Percentiles rank a stretch among this genome's conserved stretches.
Conservation (phyloP, 2,888 invertebrate genomes). For the Drosophila heteroneura region DNA sequence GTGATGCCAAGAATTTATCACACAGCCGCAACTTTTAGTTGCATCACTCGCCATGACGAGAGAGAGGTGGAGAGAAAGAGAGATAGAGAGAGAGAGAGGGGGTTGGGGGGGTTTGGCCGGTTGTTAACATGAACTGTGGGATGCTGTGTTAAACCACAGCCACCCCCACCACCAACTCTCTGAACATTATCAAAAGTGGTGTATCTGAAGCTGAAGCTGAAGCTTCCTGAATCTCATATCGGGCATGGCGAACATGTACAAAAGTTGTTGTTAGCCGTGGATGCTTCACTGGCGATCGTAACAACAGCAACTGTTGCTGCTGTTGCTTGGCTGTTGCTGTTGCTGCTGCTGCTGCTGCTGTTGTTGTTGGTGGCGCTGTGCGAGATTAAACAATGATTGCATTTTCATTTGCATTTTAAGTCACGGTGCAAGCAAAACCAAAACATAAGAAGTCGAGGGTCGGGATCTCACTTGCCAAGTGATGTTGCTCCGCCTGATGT, state of each 20-base stretch:
- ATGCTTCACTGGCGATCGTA: constrained; percentile 69
- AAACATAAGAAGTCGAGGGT: constrained; percentile 72
- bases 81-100: neutral
- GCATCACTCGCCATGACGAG: constrained; percentile 40
- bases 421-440: constrained; percentile 71
- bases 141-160: constrained; percentile 36
- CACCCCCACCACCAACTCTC: constrained; percentile 38
- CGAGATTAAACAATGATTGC: constrained; percentile 80
- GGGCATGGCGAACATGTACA: constrained; percentile 72
- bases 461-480: constrained; percentile 76
- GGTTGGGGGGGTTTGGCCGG: neutral
- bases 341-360: constrained; percentile 36
- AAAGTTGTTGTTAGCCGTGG: constrained; percentile 61
- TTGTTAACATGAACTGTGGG: constrained; percentile 27
- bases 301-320: constrained; percentile 56
- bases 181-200: constrained; percentile 77
- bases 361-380: constrained; percentile 64
- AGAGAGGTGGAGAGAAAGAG: no score
- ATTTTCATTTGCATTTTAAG: constrained; percentile 81
- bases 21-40: constrained; percentile 50
- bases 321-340: constrained; percentile 29
- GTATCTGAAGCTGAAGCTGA: constrained; percentile 70
- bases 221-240: constrained; percentile 73
- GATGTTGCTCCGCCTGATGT: constrained; percentile 41
- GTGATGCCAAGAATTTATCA: constrained; percentile 73